Conservation (phyloP, 2,113 vertebrate species). For the Sarotherodon lohbergeri region DNA sequence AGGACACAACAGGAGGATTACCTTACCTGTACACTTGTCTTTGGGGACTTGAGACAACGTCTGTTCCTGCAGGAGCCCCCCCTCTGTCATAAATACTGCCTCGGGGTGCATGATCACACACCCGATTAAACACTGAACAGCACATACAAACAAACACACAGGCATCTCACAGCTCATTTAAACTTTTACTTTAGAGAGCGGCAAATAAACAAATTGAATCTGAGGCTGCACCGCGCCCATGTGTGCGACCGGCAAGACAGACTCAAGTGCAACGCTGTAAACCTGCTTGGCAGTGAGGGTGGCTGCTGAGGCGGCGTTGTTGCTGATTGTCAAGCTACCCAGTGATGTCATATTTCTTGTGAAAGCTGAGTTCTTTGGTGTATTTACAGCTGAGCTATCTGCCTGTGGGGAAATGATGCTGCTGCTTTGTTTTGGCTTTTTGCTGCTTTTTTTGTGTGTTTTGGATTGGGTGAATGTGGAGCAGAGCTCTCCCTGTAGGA, state of each 20-base stretch:
- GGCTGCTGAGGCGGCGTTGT: neutral
- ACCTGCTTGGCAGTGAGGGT: neutral
- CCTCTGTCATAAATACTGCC: neutral
- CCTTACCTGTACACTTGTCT: neutral
- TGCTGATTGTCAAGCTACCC: neutral
- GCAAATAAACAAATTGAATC: conserved; percentile 3
- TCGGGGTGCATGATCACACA: conserved; percentile 6
- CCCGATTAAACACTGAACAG: neutral
- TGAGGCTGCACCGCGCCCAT: neutral
- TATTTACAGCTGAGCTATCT: neutral
- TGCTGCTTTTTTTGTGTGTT: neutral
- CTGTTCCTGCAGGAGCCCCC: neutral
- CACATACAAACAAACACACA: neutral
- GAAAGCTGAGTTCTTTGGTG: neutral
- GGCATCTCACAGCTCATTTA: conserved; percentile 14
- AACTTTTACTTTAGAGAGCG: neutral
- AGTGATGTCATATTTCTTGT: conserved; percentile 4
- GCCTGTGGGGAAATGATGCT: neutral
- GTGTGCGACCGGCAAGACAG: neutral
- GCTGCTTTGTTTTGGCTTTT: neutral
- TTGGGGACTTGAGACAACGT: neutral
- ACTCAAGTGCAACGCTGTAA: neutral
- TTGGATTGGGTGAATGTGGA: neutral
- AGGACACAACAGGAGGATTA: neutral
- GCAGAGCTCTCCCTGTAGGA: neutral